Base-by-base conservation (phyloP, 1,140 invertebrate genomes). In the Heliconius hewitsoni region DNA sequence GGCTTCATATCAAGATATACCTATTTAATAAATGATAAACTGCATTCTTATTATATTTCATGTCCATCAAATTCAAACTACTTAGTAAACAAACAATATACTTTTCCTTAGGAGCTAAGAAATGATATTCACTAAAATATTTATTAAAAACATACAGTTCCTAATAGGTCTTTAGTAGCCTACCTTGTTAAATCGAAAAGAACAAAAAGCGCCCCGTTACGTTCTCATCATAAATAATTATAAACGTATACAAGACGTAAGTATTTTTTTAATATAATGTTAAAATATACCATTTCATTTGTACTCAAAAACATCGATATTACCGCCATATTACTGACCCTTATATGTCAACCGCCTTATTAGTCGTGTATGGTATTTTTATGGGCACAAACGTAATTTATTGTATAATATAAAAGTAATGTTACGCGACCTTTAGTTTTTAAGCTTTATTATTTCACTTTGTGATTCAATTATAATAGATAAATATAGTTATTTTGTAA, bases 341-440 rank as follows among this genome's bases (percentile, higher is more conserved):
- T 70, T 76, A 76, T 70, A 76, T 27, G 60, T 60, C 57, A 18
- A 71, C 39, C 23, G 60, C 60, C 57, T 76, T 76, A 30, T 71
- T 70, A 30, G 60, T 76, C n/a, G 13, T 8, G 13, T 76, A 9
- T 76, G 71, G 73, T 34, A 74, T 74, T 74, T 74, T 74, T 74
- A 74, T 57, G 27, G 52, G 19, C 19, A 60, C 30, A 50, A n/a
- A 73, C 73, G 73, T 78, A 78, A 73, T 66, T 66, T 66, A 66
- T 73, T 42, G 71, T 78, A 78, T 78, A 23, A 73, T 52, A 73
- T 55, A 27, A 37, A 30, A 30, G 55, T 55, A 55, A 73, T 27
- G 27, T 73, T 78, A 52, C 11, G 13, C 60, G 71, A 78, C 76
- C 76, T 78, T 73, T 78, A 37, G 11, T 78, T 78, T 72, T 73